Percentiles rank a stretch among this genome's conserved stretches.
Evolutionary conservation across 92 coral and sea anemone genomes (phyloP).

Genomic region (Epizoanthus stellaris): DNA sequence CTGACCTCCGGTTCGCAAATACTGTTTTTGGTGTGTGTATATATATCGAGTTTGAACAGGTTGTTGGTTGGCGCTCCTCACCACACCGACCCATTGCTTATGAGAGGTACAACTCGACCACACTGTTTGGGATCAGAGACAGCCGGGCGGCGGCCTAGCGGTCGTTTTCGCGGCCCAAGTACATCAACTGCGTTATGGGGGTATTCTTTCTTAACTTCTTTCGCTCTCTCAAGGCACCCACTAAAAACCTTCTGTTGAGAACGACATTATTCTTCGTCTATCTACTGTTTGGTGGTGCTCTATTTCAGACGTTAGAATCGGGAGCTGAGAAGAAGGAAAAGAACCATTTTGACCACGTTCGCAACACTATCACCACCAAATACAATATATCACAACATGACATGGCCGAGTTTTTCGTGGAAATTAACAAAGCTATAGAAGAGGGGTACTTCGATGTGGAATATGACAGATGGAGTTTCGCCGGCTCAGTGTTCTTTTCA

Average conservation of each 20-base stretch:
- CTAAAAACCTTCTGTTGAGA: slow-evolving; percentile 84
- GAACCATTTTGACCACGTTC: slow-evolving; percentile 83
- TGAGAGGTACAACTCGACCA: slow-evolving; percentile 19
- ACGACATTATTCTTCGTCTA: slow-evolving; percentile 88
- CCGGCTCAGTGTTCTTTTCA: slow-evolving; percentile 93
- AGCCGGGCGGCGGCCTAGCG: slow-evolving; percentile 51
- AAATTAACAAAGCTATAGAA: slow-evolving; percentile 94
- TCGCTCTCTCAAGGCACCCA: slow-evolving; percentile 96
- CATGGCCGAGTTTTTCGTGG: slow-evolving; percentile 79
- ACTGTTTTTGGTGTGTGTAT: slow-evolving; percentile 53
- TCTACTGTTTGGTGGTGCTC: slow-evolving; percentile 93
- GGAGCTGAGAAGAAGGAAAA: slow-evolving; percentile 93
- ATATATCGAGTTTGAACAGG: slow-evolving; percentile 20
- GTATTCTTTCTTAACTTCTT: slow-evolving; percentile 97
- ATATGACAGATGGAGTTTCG: slow-evolving; percentile 96
- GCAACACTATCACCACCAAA: slow-evolving; percentile 76
- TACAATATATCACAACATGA: slow-evolving; percentile 94
- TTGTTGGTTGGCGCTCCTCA: slow-evolving; percentile 18
- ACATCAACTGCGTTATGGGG: slow-evolving; percentile 67
- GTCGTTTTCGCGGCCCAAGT: slow-evolving; percentile 36
- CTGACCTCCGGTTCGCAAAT: slow-evolving; percentile 80
- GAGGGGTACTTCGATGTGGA: slow-evolving; percentile 96
- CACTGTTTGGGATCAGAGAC: slow-evolving; percentile 1
- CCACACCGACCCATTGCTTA: slow-evolving; percentile 2
- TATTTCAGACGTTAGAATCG: slow-evolving; percentile 96